phyloP scores from a whole-genome alignment of 1,140 invertebrate genomes.

The Atopsyche davidsoni region DNA sequence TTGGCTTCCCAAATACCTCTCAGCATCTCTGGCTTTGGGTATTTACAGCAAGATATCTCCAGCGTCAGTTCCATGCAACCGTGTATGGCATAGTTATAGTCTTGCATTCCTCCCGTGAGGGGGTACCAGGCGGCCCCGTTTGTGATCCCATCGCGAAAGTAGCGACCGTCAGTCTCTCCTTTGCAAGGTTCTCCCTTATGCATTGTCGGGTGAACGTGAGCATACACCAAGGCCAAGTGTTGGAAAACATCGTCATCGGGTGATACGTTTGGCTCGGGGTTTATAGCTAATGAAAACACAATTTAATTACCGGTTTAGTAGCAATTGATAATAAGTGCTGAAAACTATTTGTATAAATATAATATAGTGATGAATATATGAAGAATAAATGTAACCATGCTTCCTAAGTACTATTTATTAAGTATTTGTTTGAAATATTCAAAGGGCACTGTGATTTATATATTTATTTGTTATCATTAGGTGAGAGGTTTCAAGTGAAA shows the following conservation, averaged over 20 bases:
- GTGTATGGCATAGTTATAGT: slow-evolving; percentile 60
- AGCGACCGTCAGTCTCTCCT: slow-evolving; percentile 19
- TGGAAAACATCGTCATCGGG: slow-evolving; percentile 64
- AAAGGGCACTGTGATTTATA: too few relatives aligned
- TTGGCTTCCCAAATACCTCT: slow-evolving; percentile 57
- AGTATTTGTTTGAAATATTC: too few relatives aligned
- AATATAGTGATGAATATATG: too few relatives aligned
- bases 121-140: slow-evolving; percentile 58
- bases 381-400: too few relatives aligned
- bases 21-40: slow-evolving; percentile 47
- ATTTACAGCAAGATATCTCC: slow-evolving; percentile 62
- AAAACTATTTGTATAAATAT: too few relatives aligned
- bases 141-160: slow-evolving; percentile 52
- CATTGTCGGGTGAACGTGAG: slow-evolving; percentile 51
- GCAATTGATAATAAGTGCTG: too few relatives aligned
- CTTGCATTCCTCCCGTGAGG: slow-evolving; percentile 57
- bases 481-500: too few relatives aligned
- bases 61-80: slow-evolving; percentile 65
- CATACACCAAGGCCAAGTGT: slow-evolving; percentile 57
- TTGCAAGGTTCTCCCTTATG: slow-evolving; percentile 41
- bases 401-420: too few relatives aligned
- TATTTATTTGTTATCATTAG: too few relatives aligned
- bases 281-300: too few relatives aligned
- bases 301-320: too few relatives aligned
- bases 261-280: slow-evolving; percentile 34